Evolutionary conservation across 2,797 vertebrate genomes (phyloP).

Genomic region (Rhinella marina): DNA sequence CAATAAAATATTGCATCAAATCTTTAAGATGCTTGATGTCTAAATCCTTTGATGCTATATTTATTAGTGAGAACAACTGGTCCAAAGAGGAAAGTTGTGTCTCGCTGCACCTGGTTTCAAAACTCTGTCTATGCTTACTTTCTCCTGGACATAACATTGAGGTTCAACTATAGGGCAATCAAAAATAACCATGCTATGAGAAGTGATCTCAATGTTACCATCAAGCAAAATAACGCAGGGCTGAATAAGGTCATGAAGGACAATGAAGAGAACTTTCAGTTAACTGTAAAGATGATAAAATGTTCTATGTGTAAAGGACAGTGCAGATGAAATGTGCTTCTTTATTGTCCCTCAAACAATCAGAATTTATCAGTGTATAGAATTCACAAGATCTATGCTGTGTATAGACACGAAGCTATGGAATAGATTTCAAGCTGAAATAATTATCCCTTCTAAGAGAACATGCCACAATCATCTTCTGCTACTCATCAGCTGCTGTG

Average conservation of each 20-base stretch:
- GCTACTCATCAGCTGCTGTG: too few relatives aligned
- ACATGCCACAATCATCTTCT: too few relatives aligned
- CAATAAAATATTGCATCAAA: background rate
- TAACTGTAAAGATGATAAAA: background rate
- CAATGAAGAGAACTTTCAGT: background rate
- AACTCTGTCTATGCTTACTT: background rate
- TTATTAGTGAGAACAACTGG: slow-evolving; percentile 34
- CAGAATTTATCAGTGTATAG: background rate
- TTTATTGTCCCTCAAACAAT: background rate
- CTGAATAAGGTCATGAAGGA: background rate
- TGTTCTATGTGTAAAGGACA: background rate
- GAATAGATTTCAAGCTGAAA: too few relatives aligned
- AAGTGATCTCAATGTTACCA: background rate
- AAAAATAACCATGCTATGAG: slow-evolving; percentile 24
- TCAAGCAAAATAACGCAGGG: background rate
- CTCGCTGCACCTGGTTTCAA: background rate
- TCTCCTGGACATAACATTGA: background rate
- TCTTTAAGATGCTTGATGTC: background rate
- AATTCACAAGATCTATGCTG: background rate
- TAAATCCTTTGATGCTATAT: background rate
- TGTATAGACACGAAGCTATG: background rate
- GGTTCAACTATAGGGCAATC: slow-evolving; percentile 30
- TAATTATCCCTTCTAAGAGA: too few relatives aligned
- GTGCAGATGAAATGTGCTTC: background rate
- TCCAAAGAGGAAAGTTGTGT: background rate